Conservation (phyloP, 2,888 invertebrate species). For the Hemithea aestivaria region DNA sequence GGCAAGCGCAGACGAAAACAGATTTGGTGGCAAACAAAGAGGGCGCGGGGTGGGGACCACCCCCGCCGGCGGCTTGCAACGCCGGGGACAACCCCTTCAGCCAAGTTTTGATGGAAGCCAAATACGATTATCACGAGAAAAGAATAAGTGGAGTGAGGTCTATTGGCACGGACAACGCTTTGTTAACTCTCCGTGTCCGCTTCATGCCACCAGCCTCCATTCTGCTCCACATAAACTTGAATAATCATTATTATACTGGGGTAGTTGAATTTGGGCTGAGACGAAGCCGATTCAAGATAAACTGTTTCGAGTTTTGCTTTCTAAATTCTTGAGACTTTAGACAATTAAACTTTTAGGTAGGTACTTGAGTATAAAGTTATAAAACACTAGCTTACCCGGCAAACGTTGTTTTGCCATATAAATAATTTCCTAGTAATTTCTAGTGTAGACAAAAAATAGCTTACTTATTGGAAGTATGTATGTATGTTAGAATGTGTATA, state of each 20-base stretch:
- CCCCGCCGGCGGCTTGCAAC: constrained; percentile 26
- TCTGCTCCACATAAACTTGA: constrained; percentile 26
- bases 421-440: no score
- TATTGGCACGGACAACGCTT: constrained; percentile 44
- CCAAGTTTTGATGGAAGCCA: constrained; percentile 75
- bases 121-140: constrained; percentile 72
- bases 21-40: constrained; percentile 72
- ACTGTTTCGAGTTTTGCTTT: constrained; percentile 41
- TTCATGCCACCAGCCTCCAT: constrained; percentile 21
- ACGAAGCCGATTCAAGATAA: constrained; percentile 37
- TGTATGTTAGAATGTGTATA: no score
- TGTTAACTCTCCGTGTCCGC: constrained; percentile 39
- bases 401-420: no score
- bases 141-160: constrained; percentile 64
- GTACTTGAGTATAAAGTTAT: no score
- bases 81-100: constrained; percentile 55
- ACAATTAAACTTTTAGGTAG: no score
- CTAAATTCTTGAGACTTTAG: constrained; percentile 28
- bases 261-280: constrained; percentile 22
- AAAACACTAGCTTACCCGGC: no score
- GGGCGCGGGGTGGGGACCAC: constrained; percentile 26
- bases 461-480: no score
- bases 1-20: constrained; percentile 63
- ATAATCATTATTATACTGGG: constrained; percentile 11
- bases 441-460: no score